Evolutionary conservation across 2,888 invertebrate species (phyloP), one percentile per base, ranked within the genome.

Genomic region (Ophioninae sp.): DNA sequence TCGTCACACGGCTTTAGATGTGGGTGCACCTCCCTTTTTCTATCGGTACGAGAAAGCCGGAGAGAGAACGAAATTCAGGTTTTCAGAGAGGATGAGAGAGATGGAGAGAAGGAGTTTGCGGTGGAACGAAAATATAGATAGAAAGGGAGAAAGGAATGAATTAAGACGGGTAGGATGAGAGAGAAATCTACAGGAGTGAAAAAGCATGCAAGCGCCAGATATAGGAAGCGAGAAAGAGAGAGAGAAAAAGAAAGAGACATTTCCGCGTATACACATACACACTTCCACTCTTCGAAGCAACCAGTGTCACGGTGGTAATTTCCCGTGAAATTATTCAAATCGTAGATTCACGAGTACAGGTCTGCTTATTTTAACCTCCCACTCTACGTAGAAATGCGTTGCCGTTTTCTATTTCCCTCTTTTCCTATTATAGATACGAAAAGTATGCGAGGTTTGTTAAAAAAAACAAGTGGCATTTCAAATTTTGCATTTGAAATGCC

Each of bases 261-360:
- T 64, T 57, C 13, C 56, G 68, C n/a, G 50, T 44, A 23, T 67
- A 57, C 72, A 23, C 67, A 21, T 30, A 41, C 62, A 50, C 75
- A 81, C 74, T 70, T 77, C 62, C 50, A 78, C 73, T 65, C 75
- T 62, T 62, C 79, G 84, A 85, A 89, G 89, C 87, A 88, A 89
- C 87, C 89, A 86, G 89, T 88, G 89, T 89, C 87, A 87, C 87
- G 79, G 59, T 84, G 86, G 82, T 89, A 89, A 89, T 89, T 89
- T 88, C 87, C 89, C 88, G 87, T 86, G 86, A 88, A 88, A 89
- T 89, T 88, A 89, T 88, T 89, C 88, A 88, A 89, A 88, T 87
- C 85, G 81, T 83, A 81, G 73, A 73, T 81, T 41, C 70, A 62
- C 82, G 62, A 69, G 75, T 56, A 67, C 83, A 62, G 65, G 80